Base-by-base conservation (phyloP, 2,797 vertebrate species). In the Thalassophryne amazonica region DNA sequence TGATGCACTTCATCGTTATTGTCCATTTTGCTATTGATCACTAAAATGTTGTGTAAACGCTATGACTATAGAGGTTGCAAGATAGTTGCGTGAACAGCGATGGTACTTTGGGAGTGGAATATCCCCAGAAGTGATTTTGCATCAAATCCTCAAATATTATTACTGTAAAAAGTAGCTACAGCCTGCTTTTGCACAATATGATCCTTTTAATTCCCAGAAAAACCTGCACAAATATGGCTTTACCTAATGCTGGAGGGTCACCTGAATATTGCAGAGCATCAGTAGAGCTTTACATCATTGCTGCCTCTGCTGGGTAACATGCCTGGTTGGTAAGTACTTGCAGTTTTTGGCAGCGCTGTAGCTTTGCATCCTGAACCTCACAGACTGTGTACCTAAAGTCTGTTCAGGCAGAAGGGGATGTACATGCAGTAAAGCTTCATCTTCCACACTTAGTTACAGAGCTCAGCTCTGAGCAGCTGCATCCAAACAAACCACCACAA, bases 321-420 rank as follows among this genome's bases (percentile, higher is more conserved):
- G 19, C n/a, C 13, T 19, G 55, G 42, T 62, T 60, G 60, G 37
- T 56, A 14, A 21, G n/a, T 21, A 19, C 59, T 41, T 6, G 4
- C 4, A 20, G 23, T 20, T 15, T 10, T 34, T n/a, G n/a, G 63
- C 56, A 41, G 60, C 60, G 52, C 45, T 29, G 57, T 39, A 23
- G 62, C 49, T 54, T 7, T 41, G 45, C 55, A 71, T 63, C 73
- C 56, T 36, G 7, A 0, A 34, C 73, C 72, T 56, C 35, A 29
- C 63, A 50, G 28, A 47, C 23, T 61, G 52, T 38, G 33, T 25
- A 59, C 68, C 41, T 49, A 42, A 64, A 57, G 32, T 29, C 41
- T 10, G 45, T 52, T 52, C 18, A n/a, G 47, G 61, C 83, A 79
- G 73, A 75, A 64, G 76, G 74, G 53, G 65, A 80, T 73, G 70